These are phyloP conservation scores for Prorops nasuta DNA, from an alignment of 1,140 invertebrate species.

Conservation along the genomic window DNA sequence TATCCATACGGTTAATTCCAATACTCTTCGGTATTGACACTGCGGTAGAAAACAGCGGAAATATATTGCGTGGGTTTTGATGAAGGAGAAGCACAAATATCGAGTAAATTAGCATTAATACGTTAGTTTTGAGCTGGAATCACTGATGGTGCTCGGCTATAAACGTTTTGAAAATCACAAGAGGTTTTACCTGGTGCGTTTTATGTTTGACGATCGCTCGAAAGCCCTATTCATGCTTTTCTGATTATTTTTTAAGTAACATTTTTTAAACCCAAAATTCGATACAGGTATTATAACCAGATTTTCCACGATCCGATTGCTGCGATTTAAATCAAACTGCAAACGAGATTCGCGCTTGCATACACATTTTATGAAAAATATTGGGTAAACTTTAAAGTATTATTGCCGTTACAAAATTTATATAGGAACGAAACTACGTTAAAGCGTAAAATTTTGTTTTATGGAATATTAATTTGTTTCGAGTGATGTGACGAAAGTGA, in stretches of 20 bases:
- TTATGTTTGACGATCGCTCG: constrained; percentile 24
- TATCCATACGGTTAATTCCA: constrained; percentile 23
- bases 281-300: background rate
- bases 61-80: constrained; percentile 26
- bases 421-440: too few species aligned
- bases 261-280: background rate
- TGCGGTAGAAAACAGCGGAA: constrained; percentile 32
- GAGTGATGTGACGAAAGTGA: too few species aligned
- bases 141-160: constrained; percentile 7
- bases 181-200: background rate
- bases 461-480: too few species aligned
- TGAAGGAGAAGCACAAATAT: constrained; percentile 33
- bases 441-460: too few species aligned
- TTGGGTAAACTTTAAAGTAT: too few species aligned
- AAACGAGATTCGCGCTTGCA: too few species aligned
- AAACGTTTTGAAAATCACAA: constrained; percentile 27
- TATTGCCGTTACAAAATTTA: too few species aligned
- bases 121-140: constrained; percentile 21
- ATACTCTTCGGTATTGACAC: constrained; percentile 34
- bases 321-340: background rate
- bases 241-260: background rate
- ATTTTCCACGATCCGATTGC: background rate
- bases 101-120: constrained; percentile 39
- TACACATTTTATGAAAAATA: too few species aligned
- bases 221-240: constrained; percentile 6